phyloP scores from a whole-genome alignment of 2,113 vertebrate species.

The Balaenoptera acutorostrata region DNA sequence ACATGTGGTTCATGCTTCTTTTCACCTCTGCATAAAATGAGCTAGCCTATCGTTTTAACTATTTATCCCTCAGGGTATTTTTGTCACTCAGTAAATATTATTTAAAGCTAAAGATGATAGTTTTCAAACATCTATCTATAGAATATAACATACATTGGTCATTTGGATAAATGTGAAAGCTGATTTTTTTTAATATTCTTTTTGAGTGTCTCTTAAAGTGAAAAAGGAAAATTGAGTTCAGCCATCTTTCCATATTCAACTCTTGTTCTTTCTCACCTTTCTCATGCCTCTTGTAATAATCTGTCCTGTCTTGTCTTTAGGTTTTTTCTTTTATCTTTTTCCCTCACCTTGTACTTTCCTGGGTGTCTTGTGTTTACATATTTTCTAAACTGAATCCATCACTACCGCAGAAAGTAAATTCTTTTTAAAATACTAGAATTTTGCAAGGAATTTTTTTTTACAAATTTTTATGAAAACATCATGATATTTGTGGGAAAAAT shows the following conservation, averaged over 20 bases:
- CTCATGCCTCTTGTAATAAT: background rate
- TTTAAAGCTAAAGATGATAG: background rate
- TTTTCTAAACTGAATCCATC: background rate
- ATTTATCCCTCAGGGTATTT: background rate
- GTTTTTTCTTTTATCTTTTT: background rate
- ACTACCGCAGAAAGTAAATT: background rate
- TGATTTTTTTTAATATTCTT: background rate
- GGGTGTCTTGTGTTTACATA: background rate
- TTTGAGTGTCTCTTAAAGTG: background rate
- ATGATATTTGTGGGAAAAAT: background rate
- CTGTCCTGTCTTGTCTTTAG: background rate
- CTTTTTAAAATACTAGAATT: background rate
- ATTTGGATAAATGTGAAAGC: background rate
- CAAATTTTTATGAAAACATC: background rate
- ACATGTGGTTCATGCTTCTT: background rate
- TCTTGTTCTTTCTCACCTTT: background rate
- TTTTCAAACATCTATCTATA: background rate
- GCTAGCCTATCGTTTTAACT: background rate
- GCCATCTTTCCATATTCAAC: background rate
- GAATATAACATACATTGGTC: background rate
- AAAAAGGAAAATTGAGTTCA: background rate
- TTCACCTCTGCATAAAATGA: background rate
- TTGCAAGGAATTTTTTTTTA: background rate
- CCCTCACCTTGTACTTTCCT: background rate
- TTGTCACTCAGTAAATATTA: background rate